These are phyloP conservation scores for Vimba vimba DNA, from an alignment of 2,113 vertebrate species.

Conservation along the genomic window DNA sequence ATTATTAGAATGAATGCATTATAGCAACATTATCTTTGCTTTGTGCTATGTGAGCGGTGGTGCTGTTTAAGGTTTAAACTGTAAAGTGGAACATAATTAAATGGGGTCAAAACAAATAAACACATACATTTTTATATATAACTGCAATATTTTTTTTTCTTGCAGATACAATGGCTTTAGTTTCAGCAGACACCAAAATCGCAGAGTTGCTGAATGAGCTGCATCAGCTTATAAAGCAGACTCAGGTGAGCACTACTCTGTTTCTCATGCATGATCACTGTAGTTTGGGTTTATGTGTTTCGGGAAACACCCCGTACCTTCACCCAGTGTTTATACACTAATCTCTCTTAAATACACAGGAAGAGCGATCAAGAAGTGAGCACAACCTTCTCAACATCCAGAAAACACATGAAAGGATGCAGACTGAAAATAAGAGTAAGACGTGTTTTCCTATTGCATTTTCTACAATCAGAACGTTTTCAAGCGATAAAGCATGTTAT, in stretches of 20 bases:
- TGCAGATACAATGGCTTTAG: conserved; percentile 74
- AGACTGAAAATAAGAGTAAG: conserved; percentile 93
- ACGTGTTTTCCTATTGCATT: conserved; percentile 6
- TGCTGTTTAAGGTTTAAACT: not conserved
- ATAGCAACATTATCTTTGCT: not conserved
- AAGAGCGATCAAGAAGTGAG: conserved; percentile 89
- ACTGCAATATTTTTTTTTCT: not conserved
- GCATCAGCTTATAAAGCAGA: conserved; percentile 92
- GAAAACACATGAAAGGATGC: conserved; percentile 94
- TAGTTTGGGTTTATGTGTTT: not conserved
- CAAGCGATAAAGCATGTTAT: too few species aligned
- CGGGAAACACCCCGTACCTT: not conserved
- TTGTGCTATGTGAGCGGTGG: not conserved
- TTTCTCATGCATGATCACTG: not conserved
- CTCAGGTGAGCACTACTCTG: conserved; percentile 77
- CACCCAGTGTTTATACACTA: not conserved
- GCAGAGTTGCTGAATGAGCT: conserved; percentile 88
- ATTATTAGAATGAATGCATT: not conserved
- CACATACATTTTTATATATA: too few species aligned
- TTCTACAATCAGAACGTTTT: not conserved
- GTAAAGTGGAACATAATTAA: too few species aligned
- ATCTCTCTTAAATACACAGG: conserved; percentile 71
- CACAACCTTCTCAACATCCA: conserved; percentile 94
- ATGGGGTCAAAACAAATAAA: too few species aligned
- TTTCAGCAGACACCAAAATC: conserved; percentile 88